Evolutionary conservation across 2,797 vertebrate species (phyloP), one percentile per base, ranked within the genome.

Genomic region (Arnoldichthys spilopterus): DNA sequence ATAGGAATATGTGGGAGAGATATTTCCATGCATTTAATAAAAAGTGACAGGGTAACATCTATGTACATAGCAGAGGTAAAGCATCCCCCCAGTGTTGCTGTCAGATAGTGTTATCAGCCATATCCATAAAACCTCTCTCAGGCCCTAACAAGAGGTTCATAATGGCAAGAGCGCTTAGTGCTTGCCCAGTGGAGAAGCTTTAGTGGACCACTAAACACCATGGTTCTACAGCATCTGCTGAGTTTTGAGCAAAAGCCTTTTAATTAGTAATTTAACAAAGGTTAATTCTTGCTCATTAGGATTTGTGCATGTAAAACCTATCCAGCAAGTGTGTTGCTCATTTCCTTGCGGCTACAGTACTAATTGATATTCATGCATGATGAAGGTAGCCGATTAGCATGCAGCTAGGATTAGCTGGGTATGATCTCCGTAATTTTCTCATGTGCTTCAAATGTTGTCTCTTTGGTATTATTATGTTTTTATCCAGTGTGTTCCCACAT

Each of bases 161-260:
- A 67, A 4, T 18, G 43, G 22, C 40, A 15, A 47, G 64, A 16
- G 34, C 5, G 13, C 43, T 67, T 67, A 12, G 24, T 16, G 6
- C 9, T 67, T 26, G 1, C 24, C 22, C 43, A 45, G 40, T 5
- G 59, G 28, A 20, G 59, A 11, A 34, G 16, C 40, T 47, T 47
- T 28, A 47, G 64, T 47, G 37, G 63, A 66, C n/a, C 9, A 40
- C 20, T 43, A 43, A 11, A 66, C 22, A 43, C 63, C 37, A 43
- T 40, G n/a, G 5, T 16, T 24, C 63, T 47, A 22, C 64, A 68
- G 22, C 40, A 49, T 68, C 26, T 28, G 24, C 0, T 40, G 40
- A 68, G 66, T 68, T 68, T 49, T 20, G 15, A 49, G 45, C 59
- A 30, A 30, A 68, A 49, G 66, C 66, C 66, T 68, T 68, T 68